phyloP scores from a whole-genome alignment of 2,888 invertebrate genomes.

The Tortricodes alternella region DNA sequence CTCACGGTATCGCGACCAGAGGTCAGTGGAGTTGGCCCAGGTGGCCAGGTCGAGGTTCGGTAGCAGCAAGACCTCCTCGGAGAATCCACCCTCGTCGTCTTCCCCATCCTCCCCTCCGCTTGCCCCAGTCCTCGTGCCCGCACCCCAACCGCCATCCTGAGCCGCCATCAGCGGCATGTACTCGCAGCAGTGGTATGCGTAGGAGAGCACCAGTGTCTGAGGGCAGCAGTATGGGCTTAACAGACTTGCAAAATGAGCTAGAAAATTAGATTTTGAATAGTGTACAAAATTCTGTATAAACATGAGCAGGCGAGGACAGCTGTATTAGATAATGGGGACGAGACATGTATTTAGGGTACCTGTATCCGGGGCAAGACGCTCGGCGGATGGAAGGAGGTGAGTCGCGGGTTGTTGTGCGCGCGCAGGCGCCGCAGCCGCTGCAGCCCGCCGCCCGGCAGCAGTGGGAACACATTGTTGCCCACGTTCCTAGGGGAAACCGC shows the following conservation, averaged over 20 bases:
- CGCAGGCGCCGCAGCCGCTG: slow-evolving; percentile 91
- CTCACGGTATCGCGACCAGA: slow-evolving; percentile 93
- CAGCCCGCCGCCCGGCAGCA: slow-evolving; percentile 91
- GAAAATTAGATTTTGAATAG: too few species aligned
- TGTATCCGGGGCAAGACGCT: slow-evolving; percentile 92
- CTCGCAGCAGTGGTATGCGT: slow-evolving; percentile 98
- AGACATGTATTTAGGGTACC: slow-evolving; percentile 42
- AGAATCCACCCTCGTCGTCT: slow-evolving; percentile 57
- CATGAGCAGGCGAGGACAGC: too few species aligned
- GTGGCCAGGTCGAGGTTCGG: slow-evolving; percentile 82
- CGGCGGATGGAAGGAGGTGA: slow-evolving; percentile 93
- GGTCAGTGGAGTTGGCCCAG: slow-evolving; percentile 91
- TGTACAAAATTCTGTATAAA: too few species aligned
- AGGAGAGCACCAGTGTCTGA: slow-evolving; percentile 91
- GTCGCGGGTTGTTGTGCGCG: slow-evolving; percentile 94
- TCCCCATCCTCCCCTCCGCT: slow-evolving; percentile 56
- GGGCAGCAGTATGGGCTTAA: slow-evolving; percentile 33
- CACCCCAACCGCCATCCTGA: slow-evolving; percentile 80
- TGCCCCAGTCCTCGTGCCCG: too few species aligned
- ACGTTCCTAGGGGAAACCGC: slow-evolving; percentile 87
- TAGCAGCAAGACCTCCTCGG: slow-evolving; percentile 70
- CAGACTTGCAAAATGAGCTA: not conserved
- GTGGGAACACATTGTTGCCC: slow-evolving; percentile 93
- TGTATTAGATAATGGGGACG: not conserved
- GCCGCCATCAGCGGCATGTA: slow-evolving; percentile 89